Conservation (phyloP, 2,113 vertebrate genomes). For the Anguilla japonica region DNA sequence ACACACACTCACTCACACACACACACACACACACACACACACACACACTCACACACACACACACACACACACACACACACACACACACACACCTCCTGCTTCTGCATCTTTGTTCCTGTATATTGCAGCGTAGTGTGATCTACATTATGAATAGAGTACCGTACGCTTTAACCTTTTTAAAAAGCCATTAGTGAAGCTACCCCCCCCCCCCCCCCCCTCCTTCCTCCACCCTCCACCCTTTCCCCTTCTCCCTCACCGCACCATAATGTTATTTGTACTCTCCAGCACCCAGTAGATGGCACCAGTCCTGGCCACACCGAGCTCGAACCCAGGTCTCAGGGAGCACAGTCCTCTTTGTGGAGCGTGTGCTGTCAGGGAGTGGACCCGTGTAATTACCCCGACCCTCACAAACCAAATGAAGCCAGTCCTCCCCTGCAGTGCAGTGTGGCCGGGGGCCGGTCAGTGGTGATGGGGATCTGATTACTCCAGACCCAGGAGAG, state of each 20-base stretch:
- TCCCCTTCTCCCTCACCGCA: not conserved
- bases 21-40: no score
- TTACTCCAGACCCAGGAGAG: not conserved
- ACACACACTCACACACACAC: slow-evolving; percentile 1
- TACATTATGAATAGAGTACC: slow-evolving; percentile 71
- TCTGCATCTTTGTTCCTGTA: slow-evolving; percentile 70
- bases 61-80: not conserved
- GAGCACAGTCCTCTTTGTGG: not conserved
- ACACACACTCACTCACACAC: no score
- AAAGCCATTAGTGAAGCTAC: slow-evolving; percentile 74
- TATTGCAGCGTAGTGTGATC: slow-evolving; percentile 69
- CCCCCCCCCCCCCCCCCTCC: slow-evolving; percentile 26
- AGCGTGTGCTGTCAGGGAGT: not conserved
- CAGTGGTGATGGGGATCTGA: not conserved
- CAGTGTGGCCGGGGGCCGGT: not conserved
- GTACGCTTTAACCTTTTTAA: slow-evolving; percentile 75
- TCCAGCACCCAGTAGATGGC: not conserved
- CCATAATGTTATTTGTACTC: slow-evolving; percentile 28
- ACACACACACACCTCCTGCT: slow-evolving; percentile 41
- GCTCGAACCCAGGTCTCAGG: not conserved
- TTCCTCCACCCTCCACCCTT: not conserved
- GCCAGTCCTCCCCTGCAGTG: not conserved
- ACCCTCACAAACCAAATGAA: not conserved
- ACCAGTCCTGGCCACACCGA: not conserved
- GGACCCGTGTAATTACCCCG: not conserved